These are phyloP conservation scores for Palythoa grandiflora DNA, from an alignment of 92 coral and sea anemone species.

Conservation along the genomic window DNA sequence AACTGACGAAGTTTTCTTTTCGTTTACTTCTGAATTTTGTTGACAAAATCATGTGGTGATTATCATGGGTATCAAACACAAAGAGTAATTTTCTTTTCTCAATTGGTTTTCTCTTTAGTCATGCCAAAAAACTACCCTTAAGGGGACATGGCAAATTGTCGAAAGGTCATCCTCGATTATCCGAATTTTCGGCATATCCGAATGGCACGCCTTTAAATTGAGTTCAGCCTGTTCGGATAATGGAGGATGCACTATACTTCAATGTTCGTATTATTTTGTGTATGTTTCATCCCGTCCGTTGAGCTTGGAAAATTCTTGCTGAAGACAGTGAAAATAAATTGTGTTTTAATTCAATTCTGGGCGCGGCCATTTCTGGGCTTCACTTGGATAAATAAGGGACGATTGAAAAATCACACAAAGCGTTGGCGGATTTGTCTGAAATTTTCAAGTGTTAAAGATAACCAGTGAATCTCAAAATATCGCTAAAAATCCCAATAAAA, in stretches of 20 bases:
- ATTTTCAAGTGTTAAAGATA: too few relatives aligned
- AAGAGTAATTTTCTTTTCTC: background rate
- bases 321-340: too few relatives aligned
- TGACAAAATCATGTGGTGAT: constrained; percentile 8
- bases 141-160: background rate
- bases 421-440: too few relatives aligned
- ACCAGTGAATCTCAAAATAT: too few relatives aligned
- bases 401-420: too few relatives aligned
- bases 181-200: background rate
- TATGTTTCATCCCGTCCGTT: too few relatives aligned
- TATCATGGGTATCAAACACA: background rate
- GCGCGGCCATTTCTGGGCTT: too few relatives aligned
- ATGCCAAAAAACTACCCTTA: background rate
- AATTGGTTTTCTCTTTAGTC: background rate
- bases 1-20: background rate
- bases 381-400: too few relatives aligned
- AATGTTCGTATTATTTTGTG: too few relatives aligned
- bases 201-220: background rate
- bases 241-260: background rate
- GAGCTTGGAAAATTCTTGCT: too few relatives aligned
- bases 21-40: background rate
- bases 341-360: too few relatives aligned
- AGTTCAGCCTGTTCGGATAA: background rate
- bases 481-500: too few relatives aligned
- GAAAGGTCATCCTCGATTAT: background rate